A percentile compares a stretch with the other conserved stretches of the same genome.
phyloP scores from a whole-genome alignment of 2,888 invertebrate genomes.

The Aphrophora alni region DNA sequence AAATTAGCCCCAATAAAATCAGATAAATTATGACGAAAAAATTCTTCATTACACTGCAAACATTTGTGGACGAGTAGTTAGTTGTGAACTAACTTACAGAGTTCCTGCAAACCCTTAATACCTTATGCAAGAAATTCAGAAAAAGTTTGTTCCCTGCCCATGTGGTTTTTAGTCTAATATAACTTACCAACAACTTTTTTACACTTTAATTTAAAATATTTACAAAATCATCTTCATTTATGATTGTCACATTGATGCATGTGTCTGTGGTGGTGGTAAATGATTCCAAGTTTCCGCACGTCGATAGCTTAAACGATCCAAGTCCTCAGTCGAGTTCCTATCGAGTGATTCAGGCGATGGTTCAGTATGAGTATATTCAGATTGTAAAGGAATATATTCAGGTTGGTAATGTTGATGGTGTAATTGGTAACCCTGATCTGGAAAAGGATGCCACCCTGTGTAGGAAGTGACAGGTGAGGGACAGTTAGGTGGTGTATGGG shows the following conservation, averaged over 20 bases:
- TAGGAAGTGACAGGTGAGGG: conserved; percentile 15
- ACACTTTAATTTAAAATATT: not conserved
- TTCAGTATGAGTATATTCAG: conserved; percentile 26
- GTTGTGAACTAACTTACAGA: too few species aligned
- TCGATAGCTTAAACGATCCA: conserved; percentile 10
- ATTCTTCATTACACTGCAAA: too few species aligned
- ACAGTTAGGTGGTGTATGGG: conserved; percentile 17
- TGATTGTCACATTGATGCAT: conserved; percentile 14
- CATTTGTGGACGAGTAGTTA: too few species aligned
- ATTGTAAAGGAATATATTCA: conserved; percentile 36
- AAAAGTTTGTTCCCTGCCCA: too few species aligned
- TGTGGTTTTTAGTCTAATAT: too few species aligned
- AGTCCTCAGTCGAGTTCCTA: not conserved
- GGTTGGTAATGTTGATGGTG: conserved; percentile 32
- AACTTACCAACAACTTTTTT: too few species aligned
- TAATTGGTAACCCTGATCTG: conserved; percentile 16
- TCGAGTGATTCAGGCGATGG: conserved; percentile 14
- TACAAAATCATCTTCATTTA: not conserved
- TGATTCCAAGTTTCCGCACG: conserved; percentile 29
- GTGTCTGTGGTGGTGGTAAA: conserved; percentile 24
- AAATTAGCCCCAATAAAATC: too few species aligned
- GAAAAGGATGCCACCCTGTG: conserved; percentile 29
- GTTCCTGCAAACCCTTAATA: too few species aligned
- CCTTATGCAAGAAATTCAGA: too few species aligned
- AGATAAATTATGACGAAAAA: too few species aligned